Evolutionary conservation across 2,797 vertebrate genomes (phyloP), one percentile per base, ranked within the genome.

Genomic region (Pantherophis vulpinus): DNA sequence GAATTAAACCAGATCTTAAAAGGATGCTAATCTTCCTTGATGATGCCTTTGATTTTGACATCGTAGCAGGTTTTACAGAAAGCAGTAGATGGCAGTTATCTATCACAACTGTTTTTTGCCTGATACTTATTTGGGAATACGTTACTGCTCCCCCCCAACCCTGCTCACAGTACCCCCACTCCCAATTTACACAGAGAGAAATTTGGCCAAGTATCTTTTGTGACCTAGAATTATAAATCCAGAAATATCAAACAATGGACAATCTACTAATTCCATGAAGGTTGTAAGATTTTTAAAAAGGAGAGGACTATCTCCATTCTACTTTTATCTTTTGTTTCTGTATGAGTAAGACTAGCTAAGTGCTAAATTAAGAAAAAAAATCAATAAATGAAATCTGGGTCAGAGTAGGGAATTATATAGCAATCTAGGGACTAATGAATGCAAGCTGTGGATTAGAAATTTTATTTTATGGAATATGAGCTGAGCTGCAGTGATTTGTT

Each of bases 11-110:
- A 55, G 87, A 91, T 94, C 54, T 56, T 90, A 89, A 91, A 94
- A 91, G 61, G 37, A n/a, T 47, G 66, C 92, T 94, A 87, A 93
- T 93, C 86, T 94, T 74, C 90, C 74, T 89, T 93, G 90, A 93
- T 27, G 55, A 9, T 87, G 60, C 92, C 88, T 94, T 91, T 93
- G 70, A 89, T 93, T 94, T 87, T 94, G 87, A 94, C 87, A 93
- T 66, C 59, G 66, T 54, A 89, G 51, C 29, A 70, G 66, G 70
- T 61, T 89, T 94, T 94, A 88, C 51, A 91, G 60, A 91, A 93
- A 91, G 11, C 4, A 63, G 25, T 89, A 74, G 25, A 27, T 61
- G 91, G 37, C 55, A 18, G 56, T 70, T 87, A 83, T 86, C 61
- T 86, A 61, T 89, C 90, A 89, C 79, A 93, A 91, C 42, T 74